Conservation (phyloP, 2,888 invertebrate species). For the Phlogophora meticulosa region DNA sequence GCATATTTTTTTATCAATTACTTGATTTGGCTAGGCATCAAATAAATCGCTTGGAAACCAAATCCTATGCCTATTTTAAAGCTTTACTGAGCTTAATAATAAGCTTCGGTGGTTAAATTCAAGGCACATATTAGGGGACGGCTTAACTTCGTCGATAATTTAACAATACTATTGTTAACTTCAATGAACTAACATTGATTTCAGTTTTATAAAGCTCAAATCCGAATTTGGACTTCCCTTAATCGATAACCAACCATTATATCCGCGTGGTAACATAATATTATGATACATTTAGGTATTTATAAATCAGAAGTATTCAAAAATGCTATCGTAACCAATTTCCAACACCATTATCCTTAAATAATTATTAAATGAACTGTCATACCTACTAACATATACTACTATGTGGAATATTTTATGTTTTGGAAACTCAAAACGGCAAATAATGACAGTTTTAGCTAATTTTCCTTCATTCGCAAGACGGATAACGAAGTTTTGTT, state of each 20-base stretch:
- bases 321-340: slow-evolving; percentile 7
- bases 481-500: slow-evolving; percentile 39
- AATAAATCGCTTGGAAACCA: neutral
- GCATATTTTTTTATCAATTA: neutral
- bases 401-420: slow-evolving; percentile 23
- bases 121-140: no score
- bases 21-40: slow-evolving; percentile 2
- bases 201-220: neutral
- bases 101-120: neutral
- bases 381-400: neutral
- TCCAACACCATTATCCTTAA: slow-evolving; percentile 14
- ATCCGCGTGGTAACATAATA: slow-evolving; percentile 11
- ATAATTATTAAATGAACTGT: slow-evolving; percentile 8
- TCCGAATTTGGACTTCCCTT: neutral
- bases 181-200: neutral
- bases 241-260: neutral
- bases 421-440: slow-evolving; percentile 13
- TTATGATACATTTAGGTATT: neutral
- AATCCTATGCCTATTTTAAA: neutral
- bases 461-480: slow-evolving; percentile 49
- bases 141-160: neutral
- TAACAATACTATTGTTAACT: neutral
- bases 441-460: slow-evolving; percentile 19
- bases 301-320: slow-evolving; percentile 10
- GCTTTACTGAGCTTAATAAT: neutral